These are phyloP conservation scores for Microchirus variegatus DNA, from an alignment of 2,797 vertebrate species.

Conservation along the genomic window DNA sequence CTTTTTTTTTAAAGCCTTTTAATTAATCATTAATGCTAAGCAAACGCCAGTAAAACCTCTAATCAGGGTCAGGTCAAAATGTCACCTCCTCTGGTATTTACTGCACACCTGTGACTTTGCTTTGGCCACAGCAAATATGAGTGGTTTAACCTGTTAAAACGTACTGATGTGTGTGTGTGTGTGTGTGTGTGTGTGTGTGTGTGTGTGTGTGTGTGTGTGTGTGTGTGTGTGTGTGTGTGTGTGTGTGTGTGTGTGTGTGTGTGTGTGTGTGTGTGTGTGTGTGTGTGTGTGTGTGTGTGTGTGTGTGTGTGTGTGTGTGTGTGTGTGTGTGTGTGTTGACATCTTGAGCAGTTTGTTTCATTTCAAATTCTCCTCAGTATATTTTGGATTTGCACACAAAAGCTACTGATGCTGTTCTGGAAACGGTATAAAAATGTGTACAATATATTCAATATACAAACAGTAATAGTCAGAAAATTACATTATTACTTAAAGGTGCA, in stretches of 20 bases:
- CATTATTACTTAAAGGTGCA: too few species aligned
- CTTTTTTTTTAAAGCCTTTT: constrained; percentile 53
- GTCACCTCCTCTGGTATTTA: constrained; percentile 76
- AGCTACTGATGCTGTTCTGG: too few species aligned
- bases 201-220: neutral
- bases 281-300: neutral
- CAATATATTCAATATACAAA: too few species aligned
- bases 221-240: neutral
- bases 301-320: neutral
- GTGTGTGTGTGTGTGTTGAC: neutral
- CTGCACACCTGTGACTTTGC: constrained; percentile 74
- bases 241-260: neutral
- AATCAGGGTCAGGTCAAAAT: constrained; percentile 68
- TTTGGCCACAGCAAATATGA: constrained; percentile 54
- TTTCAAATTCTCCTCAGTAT: neutral
- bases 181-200: neutral
- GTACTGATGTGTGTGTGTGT: constrained; percentile 8
- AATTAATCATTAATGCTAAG: constrained; percentile 78
- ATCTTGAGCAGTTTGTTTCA: neutral
- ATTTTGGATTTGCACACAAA: too few species aligned
- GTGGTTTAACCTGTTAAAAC: constrained; percentile 61
- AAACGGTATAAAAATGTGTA: too few species aligned
- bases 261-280: neutral
- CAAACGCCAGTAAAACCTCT: constrained; percentile 65
- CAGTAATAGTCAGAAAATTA: too few species aligned